These are phyloP conservation scores for Antheraea mylitta DNA, from an alignment of 1,140 invertebrate species.

Conservation along the genomic window DNA sequence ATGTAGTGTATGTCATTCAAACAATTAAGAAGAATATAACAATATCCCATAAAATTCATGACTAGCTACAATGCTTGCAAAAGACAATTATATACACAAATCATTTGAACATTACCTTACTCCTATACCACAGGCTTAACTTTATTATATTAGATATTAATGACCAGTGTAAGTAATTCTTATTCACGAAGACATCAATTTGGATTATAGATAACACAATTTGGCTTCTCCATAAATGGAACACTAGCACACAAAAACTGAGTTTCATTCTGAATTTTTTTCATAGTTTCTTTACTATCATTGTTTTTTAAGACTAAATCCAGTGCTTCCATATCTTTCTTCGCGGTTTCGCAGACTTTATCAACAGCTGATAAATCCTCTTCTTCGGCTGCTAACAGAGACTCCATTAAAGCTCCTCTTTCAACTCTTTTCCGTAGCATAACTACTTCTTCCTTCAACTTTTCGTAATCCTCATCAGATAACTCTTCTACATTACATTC, in stretches of 20 bases:
- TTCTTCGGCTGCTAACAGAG: conserved; percentile 58
- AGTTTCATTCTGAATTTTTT: conserved; percentile 47
- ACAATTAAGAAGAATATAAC: too few relatives aligned
- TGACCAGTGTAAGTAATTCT: too few relatives aligned
- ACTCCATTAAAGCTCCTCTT: conserved; percentile 62
- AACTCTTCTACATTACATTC: conserved; percentile 55
- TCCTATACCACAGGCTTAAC: too few relatives aligned
- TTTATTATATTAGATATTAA: too few relatives aligned
- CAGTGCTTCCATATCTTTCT: conserved; percentile 61
- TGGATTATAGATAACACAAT: too few relatives aligned
- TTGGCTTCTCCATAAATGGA: conserved; percentile 41
- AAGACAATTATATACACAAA: too few relatives aligned
- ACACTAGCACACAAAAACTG: conserved; percentile 56
- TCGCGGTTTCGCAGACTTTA: conserved; percentile 61
- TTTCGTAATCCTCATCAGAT: conserved; percentile 53
- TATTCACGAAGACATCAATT: too few relatives aligned
- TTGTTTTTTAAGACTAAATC: conserved; percentile 54
- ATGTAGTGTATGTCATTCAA: too few relatives aligned
- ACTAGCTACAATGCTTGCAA: too few relatives aligned
- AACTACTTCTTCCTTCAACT: conserved; percentile 55
- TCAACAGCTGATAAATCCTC: conserved; percentile 58
- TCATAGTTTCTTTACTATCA: conserved; percentile 40
- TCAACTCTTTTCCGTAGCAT: conserved; percentile 52
- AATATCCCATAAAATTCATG: too few relatives aligned
- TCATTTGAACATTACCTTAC: too few relatives aligned